Conservation (phyloP, 2,797 vertebrate species). For the Protosalanx chinensis region DNA sequence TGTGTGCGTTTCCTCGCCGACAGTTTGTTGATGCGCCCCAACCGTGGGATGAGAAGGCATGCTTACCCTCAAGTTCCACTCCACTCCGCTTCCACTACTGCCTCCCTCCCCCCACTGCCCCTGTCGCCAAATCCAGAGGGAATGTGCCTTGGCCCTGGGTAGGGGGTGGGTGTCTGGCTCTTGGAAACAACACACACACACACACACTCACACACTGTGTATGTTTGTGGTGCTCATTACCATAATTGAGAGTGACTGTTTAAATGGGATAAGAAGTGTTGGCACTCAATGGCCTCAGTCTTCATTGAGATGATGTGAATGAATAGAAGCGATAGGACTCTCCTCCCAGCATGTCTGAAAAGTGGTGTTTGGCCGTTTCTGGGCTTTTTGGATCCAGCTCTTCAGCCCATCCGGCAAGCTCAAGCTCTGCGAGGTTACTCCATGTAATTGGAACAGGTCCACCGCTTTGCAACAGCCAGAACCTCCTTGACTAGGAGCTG, state of each 20-base stretch:
- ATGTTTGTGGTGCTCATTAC: slow-evolving; percentile 58
- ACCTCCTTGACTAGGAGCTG: slow-evolving; percentile 45
- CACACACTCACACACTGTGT: slow-evolving; percentile 28
- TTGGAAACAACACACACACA: slow-evolving; percentile 33
- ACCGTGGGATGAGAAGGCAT: slow-evolving; percentile 49
- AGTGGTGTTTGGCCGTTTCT: slow-evolving; percentile 40
- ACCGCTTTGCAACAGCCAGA: slow-evolving; percentile 49
- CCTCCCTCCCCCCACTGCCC: not conserved
- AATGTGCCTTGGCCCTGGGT: slow-evolving; percentile 16
- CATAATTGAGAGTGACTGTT: slow-evolving; percentile 62
- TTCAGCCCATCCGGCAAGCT: slow-evolving; percentile 49
- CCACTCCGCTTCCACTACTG: slow-evolving; percentile 8
- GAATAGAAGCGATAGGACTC: no score
- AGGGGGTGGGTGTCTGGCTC: slow-evolving; percentile 21
- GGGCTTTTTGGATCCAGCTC: slow-evolving; percentile 37
- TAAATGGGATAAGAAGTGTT: slow-evolving; percentile 32
- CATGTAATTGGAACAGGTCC: slow-evolving; percentile 56
- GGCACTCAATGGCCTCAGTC: slow-evolving; percentile 30
- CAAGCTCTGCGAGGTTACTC: slow-evolving; percentile 54
- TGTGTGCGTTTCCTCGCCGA: slow-evolving; percentile 17
- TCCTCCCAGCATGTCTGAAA: slow-evolving; percentile 32
- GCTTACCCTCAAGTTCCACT: slow-evolving; percentile 65
- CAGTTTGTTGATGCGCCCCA: slow-evolving; percentile 52
- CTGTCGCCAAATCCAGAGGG: slow-evolving; percentile 5
- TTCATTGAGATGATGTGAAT: slow-evolving; percentile 56